Evolutionary conservation across 2,113 vertebrate species (phyloP).

Genomic region (Phrynocephalus versicolor): DNA sequence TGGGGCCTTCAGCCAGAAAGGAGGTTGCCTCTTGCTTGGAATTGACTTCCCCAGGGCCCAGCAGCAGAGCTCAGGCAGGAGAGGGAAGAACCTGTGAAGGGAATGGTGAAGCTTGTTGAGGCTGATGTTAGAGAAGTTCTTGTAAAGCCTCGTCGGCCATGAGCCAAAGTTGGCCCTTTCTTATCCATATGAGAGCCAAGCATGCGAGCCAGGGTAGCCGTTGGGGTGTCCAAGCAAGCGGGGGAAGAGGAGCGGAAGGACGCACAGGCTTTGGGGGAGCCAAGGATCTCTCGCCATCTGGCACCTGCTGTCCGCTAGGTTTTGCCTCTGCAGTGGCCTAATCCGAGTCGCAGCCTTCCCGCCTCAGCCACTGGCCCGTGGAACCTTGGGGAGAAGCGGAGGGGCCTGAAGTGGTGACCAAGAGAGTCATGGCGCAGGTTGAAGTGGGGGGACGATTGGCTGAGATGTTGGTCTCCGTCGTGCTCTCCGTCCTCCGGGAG

Average conservation of each 20-base stretch:
- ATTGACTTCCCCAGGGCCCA: background rate
- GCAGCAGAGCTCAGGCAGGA: background rate
- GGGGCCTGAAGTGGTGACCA: background rate
- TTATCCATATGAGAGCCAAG: background rate
- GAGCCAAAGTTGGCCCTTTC: background rate
- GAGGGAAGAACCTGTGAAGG: background rate
- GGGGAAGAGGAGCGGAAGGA: background rate
- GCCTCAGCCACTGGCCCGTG: background rate
- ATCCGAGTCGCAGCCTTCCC: background rate
- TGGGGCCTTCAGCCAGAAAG: background rate
- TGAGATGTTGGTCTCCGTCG: conserved; percentile 76
- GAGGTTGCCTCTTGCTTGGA: too few species aligned
- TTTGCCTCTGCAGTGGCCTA: background rate
- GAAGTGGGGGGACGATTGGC: conserved; percentile 43
- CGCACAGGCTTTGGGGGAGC: background rate
- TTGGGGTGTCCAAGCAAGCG: background rate
- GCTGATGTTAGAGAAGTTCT: background rate
- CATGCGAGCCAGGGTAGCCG: fast-evolving
- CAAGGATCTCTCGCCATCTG: too few species aligned
- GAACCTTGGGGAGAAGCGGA: background rate
- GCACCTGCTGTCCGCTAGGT: background rate
- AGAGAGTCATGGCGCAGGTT: background rate
- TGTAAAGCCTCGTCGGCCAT: background rate
- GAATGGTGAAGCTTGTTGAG: too few species aligned
- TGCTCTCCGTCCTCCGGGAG: conserved; percentile 65